These are phyloP conservation scores for Lasioglossum figueresi DNA, from an alignment of 2,888 invertebrate species.

Conservation along the genomic window DNA sequence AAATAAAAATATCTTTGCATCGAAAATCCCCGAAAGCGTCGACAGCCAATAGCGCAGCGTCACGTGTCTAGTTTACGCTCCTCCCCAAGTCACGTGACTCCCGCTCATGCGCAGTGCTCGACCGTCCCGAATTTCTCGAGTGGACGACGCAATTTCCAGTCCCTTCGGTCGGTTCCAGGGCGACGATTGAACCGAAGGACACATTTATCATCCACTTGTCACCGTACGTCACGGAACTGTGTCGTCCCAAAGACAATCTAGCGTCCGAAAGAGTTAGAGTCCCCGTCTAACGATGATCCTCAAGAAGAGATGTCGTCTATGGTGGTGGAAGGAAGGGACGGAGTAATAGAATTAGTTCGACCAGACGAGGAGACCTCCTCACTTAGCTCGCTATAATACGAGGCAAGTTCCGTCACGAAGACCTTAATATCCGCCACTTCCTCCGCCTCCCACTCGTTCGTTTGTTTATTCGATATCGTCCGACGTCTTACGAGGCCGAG, in stretches of 20 bases:
- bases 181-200: slow-evolving; percentile 45
- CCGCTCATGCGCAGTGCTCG: not conserved
- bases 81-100: not conserved
- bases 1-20: not conserved
- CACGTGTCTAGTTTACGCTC: not conserved
- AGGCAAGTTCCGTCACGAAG: slow-evolving; percentile 73
- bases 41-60: not conserved
- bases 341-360: slow-evolving; percentile 74
- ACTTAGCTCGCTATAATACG: slow-evolving; percentile 71
- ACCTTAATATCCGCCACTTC: slow-evolving; percentile 78
- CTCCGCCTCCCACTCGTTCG: slow-evolving; percentile 76
- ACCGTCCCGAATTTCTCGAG: not conserved
- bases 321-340: slow-evolving; percentile 67
- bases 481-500: slow-evolving; percentile 64
- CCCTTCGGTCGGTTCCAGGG: slow-evolving; percentile 5
- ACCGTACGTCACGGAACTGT: slow-evolving; percentile 28
- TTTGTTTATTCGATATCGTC: slow-evolving; percentile 76
- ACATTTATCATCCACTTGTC: slow-evolving; percentile 52
- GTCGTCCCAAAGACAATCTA: slow-evolving; percentile 48
- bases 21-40: not conserved
- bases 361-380: slow-evolving; percentile 71
- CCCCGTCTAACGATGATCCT: slow-evolving; percentile 46
- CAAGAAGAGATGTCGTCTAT: slow-evolving; percentile 41
- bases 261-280: slow-evolving; percentile 19
- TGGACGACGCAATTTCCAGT: not conserved